Evolutionary conservation across 2,113 vertebrate genomes (phyloP).

Genomic region (Odobenus rosmarus): DNA sequence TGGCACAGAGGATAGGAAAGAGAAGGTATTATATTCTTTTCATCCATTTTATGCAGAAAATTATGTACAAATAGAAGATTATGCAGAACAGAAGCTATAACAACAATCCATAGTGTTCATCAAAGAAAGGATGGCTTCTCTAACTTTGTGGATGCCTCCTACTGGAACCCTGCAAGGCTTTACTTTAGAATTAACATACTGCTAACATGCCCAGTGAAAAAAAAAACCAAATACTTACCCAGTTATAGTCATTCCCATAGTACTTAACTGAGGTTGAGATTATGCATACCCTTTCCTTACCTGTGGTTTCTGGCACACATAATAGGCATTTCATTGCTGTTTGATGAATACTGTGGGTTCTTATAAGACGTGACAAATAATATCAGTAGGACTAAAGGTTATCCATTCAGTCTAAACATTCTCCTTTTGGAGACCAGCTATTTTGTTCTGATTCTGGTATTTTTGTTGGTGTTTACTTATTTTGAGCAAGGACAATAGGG

Average conservation of each 20-base stretch:
- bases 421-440: background rate
- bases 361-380: background rate
- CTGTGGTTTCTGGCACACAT: background rate
- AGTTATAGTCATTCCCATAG: background rate
- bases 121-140: background rate
- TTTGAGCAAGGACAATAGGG: background rate
- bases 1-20: background rate
- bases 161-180: background rate
- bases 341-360: background rate
- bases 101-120: background rate
- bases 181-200: background rate
- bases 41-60: background rate
- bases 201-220: background rate
- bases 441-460: background rate
- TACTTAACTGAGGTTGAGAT: background rate
- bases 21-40: background rate
- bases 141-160: background rate
- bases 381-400: background rate
- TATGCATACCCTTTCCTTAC: background rate
- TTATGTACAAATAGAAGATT: constrained; percentile 26
- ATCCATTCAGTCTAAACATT: background rate
- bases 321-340: background rate
- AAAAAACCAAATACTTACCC: background rate
- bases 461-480: background rate
- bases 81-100: background rate